These are phyloP conservation scores for Omphaloscelis lunosa DNA, from an alignment of 2,888 invertebrate species.

Conservation along the genomic window DNA sequence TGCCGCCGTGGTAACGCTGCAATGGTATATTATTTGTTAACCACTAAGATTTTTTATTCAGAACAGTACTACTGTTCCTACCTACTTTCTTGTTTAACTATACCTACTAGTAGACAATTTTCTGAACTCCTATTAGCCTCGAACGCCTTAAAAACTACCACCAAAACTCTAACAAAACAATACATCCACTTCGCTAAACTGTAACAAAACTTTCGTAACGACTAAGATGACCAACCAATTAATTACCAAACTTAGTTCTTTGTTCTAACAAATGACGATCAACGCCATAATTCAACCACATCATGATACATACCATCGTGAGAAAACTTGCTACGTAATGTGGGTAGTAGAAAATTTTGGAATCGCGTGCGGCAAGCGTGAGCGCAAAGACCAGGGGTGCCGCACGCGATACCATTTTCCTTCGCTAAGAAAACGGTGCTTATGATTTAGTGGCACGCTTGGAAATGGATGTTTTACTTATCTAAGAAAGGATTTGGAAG, in stretches of 20 bases:
- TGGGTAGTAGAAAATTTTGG: conserved; percentile 84
- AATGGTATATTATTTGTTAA: not conserved
- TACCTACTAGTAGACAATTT: not conserved
- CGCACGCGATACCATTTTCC: conserved; percentile 84
- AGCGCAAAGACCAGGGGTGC: conserved; percentile 71
- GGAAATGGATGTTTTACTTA: conserved; percentile 65
- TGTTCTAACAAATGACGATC: conserved; percentile 43
- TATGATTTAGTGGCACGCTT: conserved; percentile 82
- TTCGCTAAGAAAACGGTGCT: conserved; percentile 76
- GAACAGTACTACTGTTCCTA: not conserved
- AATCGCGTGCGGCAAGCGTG: conserved; percentile 80
- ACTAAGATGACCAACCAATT: conserved; percentile 48
- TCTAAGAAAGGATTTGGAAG: conserved; percentile 52
- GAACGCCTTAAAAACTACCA: conserved; percentile 17
- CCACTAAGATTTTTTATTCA: not conserved
- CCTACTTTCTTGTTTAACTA: not conserved
- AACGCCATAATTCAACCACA: conserved; percentile 65
- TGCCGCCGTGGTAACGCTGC: not conserved
- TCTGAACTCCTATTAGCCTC: not conserved
- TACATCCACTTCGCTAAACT: conserved; percentile 7
- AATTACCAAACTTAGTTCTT: conserved; percentile 47
- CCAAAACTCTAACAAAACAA: conserved; percentile 26
- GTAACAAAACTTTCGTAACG: conserved; percentile 16
- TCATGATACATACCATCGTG: conserved; percentile 70
- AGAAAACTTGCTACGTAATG: conserved; percentile 82